phyloP scores from a whole-genome alignment of 2,797 vertebrate genomes.

The Lagorchestes hirsutus region DNA sequence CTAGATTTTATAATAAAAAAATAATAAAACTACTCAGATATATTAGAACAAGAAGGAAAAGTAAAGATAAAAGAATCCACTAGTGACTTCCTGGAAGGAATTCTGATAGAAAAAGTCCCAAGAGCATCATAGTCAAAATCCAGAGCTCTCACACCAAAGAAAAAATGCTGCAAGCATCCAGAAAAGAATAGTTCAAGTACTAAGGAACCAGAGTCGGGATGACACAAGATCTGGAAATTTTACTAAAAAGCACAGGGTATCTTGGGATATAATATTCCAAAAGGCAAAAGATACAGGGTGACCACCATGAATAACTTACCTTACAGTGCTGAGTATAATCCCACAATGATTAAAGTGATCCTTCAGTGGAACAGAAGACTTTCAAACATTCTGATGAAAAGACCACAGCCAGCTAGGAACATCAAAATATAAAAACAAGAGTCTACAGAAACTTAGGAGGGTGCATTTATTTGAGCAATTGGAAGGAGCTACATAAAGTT shows the following conservation, averaged over 20 bases:
- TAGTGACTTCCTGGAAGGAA: background rate
- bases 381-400: background rate
- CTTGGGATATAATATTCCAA: background rate
- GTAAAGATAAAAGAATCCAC: background rate
- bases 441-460: background rate
- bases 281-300: background rate
- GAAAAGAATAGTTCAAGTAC: background rate
- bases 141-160: background rate
- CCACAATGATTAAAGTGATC: background rate
- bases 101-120: background rate
- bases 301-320: background rate
- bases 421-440: background rate
- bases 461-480: background rate
- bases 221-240: background rate
- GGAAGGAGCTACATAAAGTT: background rate
- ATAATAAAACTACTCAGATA: background rate
- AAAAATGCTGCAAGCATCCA: background rate
- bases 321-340: background rate
- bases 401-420: background rate
- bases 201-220: background rate
- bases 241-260: background rate
- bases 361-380: background rate
- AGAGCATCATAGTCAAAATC: background rate
- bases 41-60: background rate
- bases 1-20: background rate